These are phyloP conservation scores for Phyto melanocephala DNA, from an alignment of 2,888 invertebrate species.

Conservation along the genomic window DNA sequence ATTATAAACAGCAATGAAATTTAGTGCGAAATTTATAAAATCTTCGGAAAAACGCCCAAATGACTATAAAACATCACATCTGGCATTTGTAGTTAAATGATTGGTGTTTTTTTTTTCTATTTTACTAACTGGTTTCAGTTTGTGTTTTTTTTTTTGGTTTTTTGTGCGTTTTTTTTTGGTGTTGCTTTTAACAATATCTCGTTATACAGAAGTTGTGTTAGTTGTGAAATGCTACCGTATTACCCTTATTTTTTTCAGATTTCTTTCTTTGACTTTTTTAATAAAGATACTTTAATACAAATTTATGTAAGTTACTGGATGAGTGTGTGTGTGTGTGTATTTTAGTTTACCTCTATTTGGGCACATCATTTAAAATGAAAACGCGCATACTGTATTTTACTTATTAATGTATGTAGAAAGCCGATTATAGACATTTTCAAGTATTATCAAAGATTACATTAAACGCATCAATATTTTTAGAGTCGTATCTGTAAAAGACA, in stretches of 20 bases:
- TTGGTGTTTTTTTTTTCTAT: no score
- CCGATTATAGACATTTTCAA: slow-evolving; percentile 49
- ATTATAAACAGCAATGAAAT: no score
- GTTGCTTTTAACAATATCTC: slow-evolving; percentile 53
- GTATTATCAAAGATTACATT: slow-evolving; percentile 54
- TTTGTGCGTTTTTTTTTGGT: slow-evolving; percentile 1
- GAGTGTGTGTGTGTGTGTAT: not conserved
- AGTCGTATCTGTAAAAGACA: not conserved
- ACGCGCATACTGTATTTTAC: slow-evolving; percentile 38
- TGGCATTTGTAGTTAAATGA: no score
- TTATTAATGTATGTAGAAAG: slow-evolving; percentile 48
- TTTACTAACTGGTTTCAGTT: slow-evolving; percentile 58
- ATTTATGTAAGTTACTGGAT: not conserved
- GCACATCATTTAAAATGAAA: slow-evolving; percentile 51
- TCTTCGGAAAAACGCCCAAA: no score
- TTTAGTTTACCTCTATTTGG: slow-evolving; percentile 33
- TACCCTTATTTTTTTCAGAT: slow-evolving; percentile 53
- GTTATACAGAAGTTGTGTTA: slow-evolving; percentile 61
- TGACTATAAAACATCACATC: no score
- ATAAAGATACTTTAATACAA: slow-evolving; percentile 13
- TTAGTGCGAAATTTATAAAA: no score
- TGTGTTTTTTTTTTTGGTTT: slow-evolving; percentile 25
- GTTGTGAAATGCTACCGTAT: slow-evolving; percentile 62
- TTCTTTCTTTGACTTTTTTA: slow-evolving; percentile 32
- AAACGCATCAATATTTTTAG: slow-evolving; percentile 37